Evolutionary conservation across 2,113 vertebrate genomes (phyloP).

Genomic region (Callipepla squamata): DNA sequence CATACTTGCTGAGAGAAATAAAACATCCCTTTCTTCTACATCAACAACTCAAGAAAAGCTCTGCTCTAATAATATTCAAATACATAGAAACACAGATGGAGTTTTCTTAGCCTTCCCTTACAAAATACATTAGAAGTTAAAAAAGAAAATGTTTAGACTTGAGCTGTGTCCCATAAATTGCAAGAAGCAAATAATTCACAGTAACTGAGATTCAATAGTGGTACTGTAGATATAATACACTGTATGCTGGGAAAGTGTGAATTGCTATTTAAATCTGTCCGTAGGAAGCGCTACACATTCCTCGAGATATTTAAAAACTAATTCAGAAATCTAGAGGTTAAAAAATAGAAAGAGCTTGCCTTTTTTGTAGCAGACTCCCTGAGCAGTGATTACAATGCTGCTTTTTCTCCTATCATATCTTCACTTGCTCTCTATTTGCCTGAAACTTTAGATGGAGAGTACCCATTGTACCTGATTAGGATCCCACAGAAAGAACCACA

Average conservation of each 20-base stretch:
- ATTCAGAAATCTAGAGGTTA: neutral
- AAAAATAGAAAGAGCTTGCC: neutral
- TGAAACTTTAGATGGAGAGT: neutral
- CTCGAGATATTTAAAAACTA: neutral
- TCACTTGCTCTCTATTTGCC: neutral
- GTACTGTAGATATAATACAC: neutral
- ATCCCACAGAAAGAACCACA: neutral
- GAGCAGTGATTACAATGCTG: neutral
- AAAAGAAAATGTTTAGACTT: constrained; percentile 32
- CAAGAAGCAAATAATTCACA: constrained; percentile 29
- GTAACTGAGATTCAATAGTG: neutral
- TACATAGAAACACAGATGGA: neutral
- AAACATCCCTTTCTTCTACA: neutral
- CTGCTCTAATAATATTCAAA: neutral
- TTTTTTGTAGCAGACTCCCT: neutral
- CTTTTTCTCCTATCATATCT: neutral
- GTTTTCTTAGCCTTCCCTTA: constrained; percentile 8
- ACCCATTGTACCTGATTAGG: neutral
- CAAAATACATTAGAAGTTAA: neutral
- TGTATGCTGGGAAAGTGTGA: neutral
- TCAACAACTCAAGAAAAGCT: constrained; percentile 1
- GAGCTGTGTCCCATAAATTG: neutral
- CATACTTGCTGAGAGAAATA: constrained; percentile 19
- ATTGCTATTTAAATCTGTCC: neutral
- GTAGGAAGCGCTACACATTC: neutral